Percentiles rank a stretch among this genome's conserved stretches.
Conservation (phyloP, 2,113 vertebrate genomes). For the Prietella phreatophila region DNA sequence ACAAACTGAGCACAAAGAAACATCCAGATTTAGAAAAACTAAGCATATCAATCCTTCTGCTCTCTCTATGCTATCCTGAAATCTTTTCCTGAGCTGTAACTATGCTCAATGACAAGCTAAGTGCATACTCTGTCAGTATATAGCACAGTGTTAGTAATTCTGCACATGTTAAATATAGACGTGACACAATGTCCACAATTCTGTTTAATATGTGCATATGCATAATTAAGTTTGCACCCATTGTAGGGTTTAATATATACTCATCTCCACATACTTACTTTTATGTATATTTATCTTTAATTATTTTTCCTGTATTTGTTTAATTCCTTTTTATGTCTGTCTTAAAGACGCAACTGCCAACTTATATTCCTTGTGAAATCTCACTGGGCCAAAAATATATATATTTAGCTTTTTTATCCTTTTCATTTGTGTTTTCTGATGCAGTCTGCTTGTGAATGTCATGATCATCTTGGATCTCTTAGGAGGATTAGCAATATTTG, state of each 20-base stretch:
- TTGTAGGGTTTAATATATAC: background rate
- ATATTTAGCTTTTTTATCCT: background rate
- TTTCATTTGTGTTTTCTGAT: background rate
- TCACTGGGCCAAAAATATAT: background rate
- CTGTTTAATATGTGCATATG: background rate
- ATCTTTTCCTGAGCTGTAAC: background rate
- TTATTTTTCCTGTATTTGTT: background rate
- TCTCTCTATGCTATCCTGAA: background rate
- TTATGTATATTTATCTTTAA: background rate
- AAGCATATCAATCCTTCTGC: background rate
- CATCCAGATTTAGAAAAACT: background rate
- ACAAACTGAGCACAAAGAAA: background rate
- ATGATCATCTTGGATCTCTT: conserved; percentile 32
- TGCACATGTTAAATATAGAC: background rate
- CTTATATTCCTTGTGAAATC: background rate
- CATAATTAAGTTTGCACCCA: background rate
- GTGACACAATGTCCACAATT: background rate
- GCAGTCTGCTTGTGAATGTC: conserved; percentile 5
- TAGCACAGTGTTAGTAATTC: background rate
- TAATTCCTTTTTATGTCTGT: background rate
- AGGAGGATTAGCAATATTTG: conserved; percentile 1
- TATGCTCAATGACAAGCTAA: background rate
- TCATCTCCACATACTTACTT: background rate
- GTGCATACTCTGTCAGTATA: background rate
- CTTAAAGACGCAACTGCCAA: background rate